Evolutionary conservation across 2,888 invertebrate genomes (phyloP), one percentile per base, ranked within the genome.

Genomic region (Brachylomia viminalis): DNA sequence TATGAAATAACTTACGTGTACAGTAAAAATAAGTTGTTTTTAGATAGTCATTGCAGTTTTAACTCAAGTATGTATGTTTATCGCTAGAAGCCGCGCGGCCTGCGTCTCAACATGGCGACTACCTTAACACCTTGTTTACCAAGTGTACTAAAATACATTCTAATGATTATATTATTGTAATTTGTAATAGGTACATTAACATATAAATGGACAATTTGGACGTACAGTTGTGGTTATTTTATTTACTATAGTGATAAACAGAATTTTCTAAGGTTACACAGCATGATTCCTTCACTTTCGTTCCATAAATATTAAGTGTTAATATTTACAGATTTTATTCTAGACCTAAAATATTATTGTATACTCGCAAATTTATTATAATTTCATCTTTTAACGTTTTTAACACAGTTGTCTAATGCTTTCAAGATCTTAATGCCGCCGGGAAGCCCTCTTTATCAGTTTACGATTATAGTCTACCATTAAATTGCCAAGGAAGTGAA

Each of bases 131-230:
- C 91, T 93, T 91, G 91, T 90, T 92, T 89, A 92, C 92, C 94
- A 93, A 94, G 92, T 93, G 92, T 93, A 93, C 94, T 95, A 94
- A 93, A 92, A 93, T 95, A 95, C 95, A 90, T 90, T 91, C 95
- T 96, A 96, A 94, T 91, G 94, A 95, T 95, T 96, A 96, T 94
- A 95, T 95, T 96, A 96, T 94, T 96, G 96, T 96, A 95, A 95
- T 95, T 95, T 95, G 96, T 95, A 95, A 93, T 94, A 95, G 96
- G 96, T 96, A 96, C 94, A 94, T 95, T 96, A 95, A 96, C 95
- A 94, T 95, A 96, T 96, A 95, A 95, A 96, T 96, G 96, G 96
- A 96, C 96, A 96, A 95, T 95, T 96, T 96, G 96, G 96, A 96
- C 96, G 96, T 96, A 96, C 96, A 96, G 95, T 96, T 96, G 95